phyloP scores from a whole-genome alignment of 2,797 vertebrate species.

The Sebastes itinus region DNA sequence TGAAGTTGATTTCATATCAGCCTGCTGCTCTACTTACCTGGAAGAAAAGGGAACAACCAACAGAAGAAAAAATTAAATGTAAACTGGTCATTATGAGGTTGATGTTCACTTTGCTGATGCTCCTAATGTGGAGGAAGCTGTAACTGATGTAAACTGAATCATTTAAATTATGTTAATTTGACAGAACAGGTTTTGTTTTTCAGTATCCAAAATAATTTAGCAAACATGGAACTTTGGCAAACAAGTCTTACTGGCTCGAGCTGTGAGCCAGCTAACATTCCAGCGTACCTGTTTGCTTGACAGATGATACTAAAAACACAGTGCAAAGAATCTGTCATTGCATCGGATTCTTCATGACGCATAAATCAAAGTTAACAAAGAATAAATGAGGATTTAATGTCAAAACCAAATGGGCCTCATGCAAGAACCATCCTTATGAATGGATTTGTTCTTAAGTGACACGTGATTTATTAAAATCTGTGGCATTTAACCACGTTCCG shows the following conservation, averaged over 20 bases:
- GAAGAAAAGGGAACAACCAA: neutral
- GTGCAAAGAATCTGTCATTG: neutral
- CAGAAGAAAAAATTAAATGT: neutral
- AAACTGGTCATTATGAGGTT: neutral
- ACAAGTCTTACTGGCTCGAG: neutral
- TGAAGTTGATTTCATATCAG: conserved; percentile 49
- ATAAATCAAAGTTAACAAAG: neutral
- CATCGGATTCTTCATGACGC: neutral
- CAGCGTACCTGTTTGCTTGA: neutral
- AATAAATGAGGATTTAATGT: neutral
- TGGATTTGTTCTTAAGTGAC: neutral
- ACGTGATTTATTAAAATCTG: neutral
- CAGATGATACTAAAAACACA: neutral
- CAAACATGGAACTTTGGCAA: neutral
- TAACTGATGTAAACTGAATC: neutral
- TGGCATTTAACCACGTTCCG: neutral
- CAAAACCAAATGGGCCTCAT: neutral
- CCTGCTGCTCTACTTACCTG: conserved; percentile 22
- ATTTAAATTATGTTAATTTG: neutral
- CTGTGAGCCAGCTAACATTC: neutral
- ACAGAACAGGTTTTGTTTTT: neutral
- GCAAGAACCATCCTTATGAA: neutral
- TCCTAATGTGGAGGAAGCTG: neutral
- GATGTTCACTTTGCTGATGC: neutral
- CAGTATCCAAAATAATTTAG: neutral